Percentiles rank a stretch among this genome's conserved stretches.
Conservation (phyloP, 2,113 vertebrate species). For the Neotoma lepida region DNA sequence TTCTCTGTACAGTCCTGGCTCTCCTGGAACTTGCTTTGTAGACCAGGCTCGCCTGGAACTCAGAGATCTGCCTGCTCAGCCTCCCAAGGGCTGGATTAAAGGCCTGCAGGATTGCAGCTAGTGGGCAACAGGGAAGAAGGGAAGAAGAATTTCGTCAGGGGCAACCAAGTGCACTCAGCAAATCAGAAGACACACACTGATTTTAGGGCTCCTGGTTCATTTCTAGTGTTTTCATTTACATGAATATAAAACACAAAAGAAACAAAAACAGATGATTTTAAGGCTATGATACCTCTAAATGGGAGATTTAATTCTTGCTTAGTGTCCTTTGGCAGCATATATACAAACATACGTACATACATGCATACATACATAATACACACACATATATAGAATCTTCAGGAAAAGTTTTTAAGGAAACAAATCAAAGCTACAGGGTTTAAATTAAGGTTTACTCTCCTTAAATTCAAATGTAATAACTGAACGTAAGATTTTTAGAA, state of each 20-base stretch:
- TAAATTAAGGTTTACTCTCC: constrained; percentile 12
- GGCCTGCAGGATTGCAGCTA: neutral
- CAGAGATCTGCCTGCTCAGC: neutral
- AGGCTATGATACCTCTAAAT: neutral
- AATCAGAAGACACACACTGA: neutral
- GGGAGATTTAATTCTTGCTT: neutral
- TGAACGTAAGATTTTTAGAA: neutral
- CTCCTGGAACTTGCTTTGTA: neutral
- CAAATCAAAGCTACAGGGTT: neutral
- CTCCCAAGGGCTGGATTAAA: neutral
- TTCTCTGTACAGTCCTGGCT: no score
- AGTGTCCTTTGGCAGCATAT: neutral
- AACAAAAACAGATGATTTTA: neutral
- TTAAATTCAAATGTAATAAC: neutral
- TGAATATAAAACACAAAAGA: neutral
- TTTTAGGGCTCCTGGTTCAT: constrained; percentile 24
- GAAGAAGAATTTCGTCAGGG: neutral
- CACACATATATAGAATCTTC: neutral
- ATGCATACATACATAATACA: neutral
- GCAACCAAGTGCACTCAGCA: neutral
- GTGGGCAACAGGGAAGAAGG: neutral
- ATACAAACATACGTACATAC: neutral
- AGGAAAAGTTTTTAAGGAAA: constrained; percentile 37
- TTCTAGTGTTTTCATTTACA: constrained; percentile 44
- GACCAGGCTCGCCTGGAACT: neutral